Conservation (phyloP, 2,797 vertebrate species). For the Anisognathus igniventris region DNA sequence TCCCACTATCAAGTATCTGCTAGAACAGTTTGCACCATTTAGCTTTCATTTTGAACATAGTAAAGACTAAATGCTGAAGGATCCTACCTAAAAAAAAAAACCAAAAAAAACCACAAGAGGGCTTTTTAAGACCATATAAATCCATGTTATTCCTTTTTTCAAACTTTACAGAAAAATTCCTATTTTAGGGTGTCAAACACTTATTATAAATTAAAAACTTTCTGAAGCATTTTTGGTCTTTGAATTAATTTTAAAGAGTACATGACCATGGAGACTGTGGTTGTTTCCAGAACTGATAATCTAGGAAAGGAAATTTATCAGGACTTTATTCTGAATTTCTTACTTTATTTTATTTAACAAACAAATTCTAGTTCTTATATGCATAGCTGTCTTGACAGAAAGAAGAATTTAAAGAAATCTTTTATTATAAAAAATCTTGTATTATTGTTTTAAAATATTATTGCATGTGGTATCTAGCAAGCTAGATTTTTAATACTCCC, state of each 20-base stretch:
- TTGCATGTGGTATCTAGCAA: neutral
- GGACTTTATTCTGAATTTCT: neutral
- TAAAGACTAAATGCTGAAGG: neutral
- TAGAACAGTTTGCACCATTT: neutral
- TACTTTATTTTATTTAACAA: neutral
- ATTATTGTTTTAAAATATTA: neutral
- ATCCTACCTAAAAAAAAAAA: neutral
- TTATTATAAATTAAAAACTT: neutral
- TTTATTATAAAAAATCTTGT: neutral
- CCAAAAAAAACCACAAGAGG: neutral
- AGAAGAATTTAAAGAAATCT: neutral
- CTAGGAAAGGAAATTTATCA: neutral
- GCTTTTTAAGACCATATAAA: neutral
- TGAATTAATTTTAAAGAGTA: neutral
- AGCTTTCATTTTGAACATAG: neutral
- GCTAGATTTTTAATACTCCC: neutral
- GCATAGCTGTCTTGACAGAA: neutral
- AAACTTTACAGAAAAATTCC: neutral
- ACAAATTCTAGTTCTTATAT: neutral
- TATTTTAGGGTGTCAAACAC: neutral
- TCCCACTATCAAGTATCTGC: neutral
- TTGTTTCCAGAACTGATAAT: neutral
- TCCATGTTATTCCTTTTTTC: neutral
- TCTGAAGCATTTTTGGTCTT: neutral
- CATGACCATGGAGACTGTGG: neutral